Evolutionary conservation across 2,797 vertebrate species (phyloP).

Genomic region (Coregonus ussuriensis): DNA sequence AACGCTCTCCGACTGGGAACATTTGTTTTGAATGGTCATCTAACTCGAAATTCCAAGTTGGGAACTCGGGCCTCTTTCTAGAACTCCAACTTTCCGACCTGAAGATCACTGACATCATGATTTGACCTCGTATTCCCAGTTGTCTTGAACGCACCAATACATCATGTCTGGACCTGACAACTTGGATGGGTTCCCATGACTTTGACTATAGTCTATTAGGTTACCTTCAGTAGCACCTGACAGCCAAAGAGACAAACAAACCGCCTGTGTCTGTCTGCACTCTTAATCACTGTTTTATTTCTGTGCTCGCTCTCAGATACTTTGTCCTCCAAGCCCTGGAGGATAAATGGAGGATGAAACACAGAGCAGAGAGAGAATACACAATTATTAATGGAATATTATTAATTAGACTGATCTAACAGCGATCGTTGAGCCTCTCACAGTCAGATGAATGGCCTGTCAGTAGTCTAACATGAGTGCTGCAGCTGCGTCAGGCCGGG

Average conservation of each 20-base stretch:
- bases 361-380: neutral
- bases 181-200: slow-evolving; percentile 8
- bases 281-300: slow-evolving; percentile 31
- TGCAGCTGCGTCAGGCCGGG: neutral
- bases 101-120: no score
- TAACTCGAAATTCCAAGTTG: no score
- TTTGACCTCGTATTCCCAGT: no score
- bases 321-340: slow-evolving; percentile 28
- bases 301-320: slow-evolving; percentile 16
- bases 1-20: no score
- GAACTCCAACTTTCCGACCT: no score
- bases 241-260: neutral
- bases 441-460: slow-evolving; percentile 11
- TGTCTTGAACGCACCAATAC: neutral
- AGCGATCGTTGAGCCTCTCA: slow-evolving; percentile 41
- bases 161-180: neutral
- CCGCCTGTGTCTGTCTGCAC: slow-evolving; percentile 4
- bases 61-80: no score
- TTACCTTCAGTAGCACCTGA: slow-evolving; percentile 21
- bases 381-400: slow-evolving; percentile 26
- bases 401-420: slow-evolving; percentile 35
- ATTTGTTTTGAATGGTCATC: no score
- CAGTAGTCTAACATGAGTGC: slow-evolving; percentile 11
- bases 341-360: neutral
- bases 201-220: slow-evolving; percentile 18